Base-by-base conservation (phyloP, 1,140 invertebrate species). In the Atta texana region DNA sequence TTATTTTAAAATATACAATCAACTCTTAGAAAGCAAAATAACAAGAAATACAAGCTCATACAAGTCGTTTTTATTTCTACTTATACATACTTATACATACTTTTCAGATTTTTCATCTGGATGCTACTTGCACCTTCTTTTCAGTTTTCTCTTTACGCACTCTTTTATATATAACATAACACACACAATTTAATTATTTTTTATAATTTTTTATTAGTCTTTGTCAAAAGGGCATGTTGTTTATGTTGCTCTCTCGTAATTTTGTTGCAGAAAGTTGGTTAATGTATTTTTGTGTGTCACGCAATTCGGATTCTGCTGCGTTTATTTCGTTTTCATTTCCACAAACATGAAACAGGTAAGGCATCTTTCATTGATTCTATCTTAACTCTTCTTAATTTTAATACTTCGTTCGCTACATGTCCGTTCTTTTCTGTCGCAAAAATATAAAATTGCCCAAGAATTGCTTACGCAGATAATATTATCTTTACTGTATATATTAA, bases 291-390 rank as follows among this genome's bases (percentile, higher is more conserved):
- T 99, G 55, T 98, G 98, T 92, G 95, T 99, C 71, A 99, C 98
- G 49, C 98, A 99, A 95, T 95, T 99, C 87, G 98, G 98, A 88
- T 99, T 99, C 95, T 99, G 98, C 94, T 98, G 98, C 95, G 98
- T 99, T 28, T 99, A 99, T 95, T 97, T 98, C 92, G 97, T 99
- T 51, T 99, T 99, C 95, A 97, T 99, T 89, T 97, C 98, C 28
- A 97, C 97, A 63, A 99, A 98, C 94, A 93, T 98, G 86, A 96
- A 97, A 94, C 96, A 97, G 96, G 97, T 98, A 94, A 95, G 92
- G 69, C 16, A 39, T 39, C 14, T 80, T 39, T 4, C n/a, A 51
- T 8, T 16, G 57, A 24, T 16, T 86, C 2, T 16, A 49, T 21
- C 5, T 72, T 34, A 31, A 31, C 3, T 71, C 21, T 81, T 71